These are phyloP conservation scores for Netelia melanura DNA, from an alignment of 2,888 invertebrate species.

Conservation along the genomic window DNA sequence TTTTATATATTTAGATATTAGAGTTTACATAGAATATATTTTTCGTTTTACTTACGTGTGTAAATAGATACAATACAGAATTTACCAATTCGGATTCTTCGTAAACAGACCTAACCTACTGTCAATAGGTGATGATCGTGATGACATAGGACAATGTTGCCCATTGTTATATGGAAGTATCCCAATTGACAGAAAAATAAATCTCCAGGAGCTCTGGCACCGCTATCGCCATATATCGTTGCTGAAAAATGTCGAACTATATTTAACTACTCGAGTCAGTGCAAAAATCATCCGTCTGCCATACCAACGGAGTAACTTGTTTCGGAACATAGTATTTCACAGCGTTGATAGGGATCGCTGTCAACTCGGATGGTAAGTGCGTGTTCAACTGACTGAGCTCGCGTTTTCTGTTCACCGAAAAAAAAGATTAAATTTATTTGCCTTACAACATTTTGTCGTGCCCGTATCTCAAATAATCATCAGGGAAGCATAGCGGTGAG, in stretches of 20 bases:
- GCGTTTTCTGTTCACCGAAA: neutral
- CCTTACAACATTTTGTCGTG: neutral
- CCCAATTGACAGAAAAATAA: neutral
- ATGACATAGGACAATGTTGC: neutral
- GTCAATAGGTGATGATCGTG: neutral
- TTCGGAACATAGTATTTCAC: no score
- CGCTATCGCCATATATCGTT: neutral
- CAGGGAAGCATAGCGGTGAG: constrained; percentile 15
- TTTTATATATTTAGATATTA: neutral
- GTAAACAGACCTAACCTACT: constrained; percentile 35
- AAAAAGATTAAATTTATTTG: neutral
- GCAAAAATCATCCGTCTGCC: neutral
- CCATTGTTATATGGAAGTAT: neutral
- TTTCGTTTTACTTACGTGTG: constrained; percentile 2
- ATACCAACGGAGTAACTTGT: neutral
- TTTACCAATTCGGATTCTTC: constrained; percentile 14
- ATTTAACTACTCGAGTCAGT: neutral
- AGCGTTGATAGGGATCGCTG: no score
- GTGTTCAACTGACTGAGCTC: neutral
- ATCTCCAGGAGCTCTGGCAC: neutral
- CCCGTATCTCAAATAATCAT: neutral
- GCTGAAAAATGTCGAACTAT: neutral
- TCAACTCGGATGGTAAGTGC: no score
- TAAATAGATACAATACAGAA: neutral
- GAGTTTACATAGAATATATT: neutral